Percentiles rank a stretch among this genome's conserved stretches.
Conservation (phyloP, 2,113 vertebrate genomes). For the Apodemus speciosus region DNA sequence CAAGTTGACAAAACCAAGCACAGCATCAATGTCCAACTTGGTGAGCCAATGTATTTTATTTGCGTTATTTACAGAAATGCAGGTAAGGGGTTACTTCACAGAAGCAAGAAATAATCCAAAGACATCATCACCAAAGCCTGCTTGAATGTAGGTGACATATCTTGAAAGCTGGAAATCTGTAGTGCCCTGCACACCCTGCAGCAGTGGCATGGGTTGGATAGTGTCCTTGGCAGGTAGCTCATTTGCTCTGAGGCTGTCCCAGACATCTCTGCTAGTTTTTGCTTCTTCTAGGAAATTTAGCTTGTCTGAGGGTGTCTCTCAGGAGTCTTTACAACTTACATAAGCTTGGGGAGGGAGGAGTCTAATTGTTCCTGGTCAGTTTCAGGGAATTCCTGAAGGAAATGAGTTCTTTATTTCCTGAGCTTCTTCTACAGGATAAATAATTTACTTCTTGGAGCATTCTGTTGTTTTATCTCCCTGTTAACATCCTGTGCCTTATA, state of each 20-base stretch:
- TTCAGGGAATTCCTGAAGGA: background rate
- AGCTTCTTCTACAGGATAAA: background rate
- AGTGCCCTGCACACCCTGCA: background rate
- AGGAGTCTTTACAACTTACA: background rate
- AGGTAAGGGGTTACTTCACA: background rate
- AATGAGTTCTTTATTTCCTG: background rate
- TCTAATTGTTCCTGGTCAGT: background rate
- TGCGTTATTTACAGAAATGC: background rate
- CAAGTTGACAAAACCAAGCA: background rate
- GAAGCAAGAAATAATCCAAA: background rate
- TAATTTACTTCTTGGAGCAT: background rate
- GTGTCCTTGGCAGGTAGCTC: background rate
- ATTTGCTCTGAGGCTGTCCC: background rate
- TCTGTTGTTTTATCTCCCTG: background rate
- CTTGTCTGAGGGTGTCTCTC: background rate
- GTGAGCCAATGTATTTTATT: background rate
- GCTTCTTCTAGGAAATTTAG: background rate
- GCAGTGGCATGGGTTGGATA: background rate
- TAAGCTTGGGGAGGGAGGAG: background rate
- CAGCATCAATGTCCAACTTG: background rate
- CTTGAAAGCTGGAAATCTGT: background rate
- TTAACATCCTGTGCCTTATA: background rate
- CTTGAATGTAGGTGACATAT: background rate
- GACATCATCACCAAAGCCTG: background rate
- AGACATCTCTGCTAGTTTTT: background rate